phyloP scores from a whole-genome alignment of 2,888 invertebrate genomes.

The Pecten maximus region DNA sequence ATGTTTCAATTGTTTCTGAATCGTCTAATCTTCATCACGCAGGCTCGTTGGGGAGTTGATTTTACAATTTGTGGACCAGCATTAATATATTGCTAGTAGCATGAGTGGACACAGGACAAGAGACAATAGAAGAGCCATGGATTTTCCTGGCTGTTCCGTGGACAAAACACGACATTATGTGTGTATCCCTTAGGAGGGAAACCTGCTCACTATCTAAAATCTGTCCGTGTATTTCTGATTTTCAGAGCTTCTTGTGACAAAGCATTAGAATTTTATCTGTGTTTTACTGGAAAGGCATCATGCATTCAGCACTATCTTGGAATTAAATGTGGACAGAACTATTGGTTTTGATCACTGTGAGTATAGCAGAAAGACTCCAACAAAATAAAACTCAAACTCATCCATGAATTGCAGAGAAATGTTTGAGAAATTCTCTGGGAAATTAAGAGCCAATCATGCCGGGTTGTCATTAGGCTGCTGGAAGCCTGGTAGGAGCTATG shows the following conservation, averaged over 20 bases:
- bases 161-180: not conserved
- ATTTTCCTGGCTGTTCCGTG: not conserved
- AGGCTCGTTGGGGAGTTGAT: not conserved
- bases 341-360: conserved; percentile 4
- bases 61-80: not conserved
- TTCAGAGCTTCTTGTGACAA: not conserved
- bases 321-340: not conserved
- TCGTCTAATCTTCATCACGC: not conserved
- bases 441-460: not conserved
- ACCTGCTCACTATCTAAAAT: not conserved
- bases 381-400: conserved; percentile 25
- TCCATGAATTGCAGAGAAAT: conserved; percentile 20
- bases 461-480: not conserved
- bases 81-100: not conserved
- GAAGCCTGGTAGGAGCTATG: not conserved
- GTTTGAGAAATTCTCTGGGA: not conserved
- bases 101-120: not conserved
- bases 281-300: not conserved
- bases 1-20: not conserved
- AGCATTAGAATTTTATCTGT: not conserved
- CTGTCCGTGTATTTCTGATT: not conserved
- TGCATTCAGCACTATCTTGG: not conserved
- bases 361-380: not conserved
- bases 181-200: not conserved
- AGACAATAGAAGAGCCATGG: not conserved